Conservation (phyloP, 2,113 vertebrate genomes). For the Centropus unirufus region DNA sequence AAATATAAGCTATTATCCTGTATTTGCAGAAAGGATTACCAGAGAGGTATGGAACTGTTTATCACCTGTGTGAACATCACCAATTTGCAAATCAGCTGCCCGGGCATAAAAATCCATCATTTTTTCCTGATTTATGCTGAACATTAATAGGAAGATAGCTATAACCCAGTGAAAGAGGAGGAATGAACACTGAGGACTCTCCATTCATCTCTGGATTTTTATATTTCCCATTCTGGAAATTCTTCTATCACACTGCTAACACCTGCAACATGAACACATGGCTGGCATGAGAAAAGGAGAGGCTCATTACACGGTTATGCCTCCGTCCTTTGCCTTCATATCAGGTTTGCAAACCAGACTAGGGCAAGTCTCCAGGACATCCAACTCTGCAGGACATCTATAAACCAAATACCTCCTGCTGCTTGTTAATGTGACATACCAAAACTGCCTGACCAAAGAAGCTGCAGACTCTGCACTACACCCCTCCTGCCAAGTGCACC, state of each 20-base stretch:
- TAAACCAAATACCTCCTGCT: fast-evolving
- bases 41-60: not conserved
- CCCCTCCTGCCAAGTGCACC: not conserved
- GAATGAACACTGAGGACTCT: not conserved
- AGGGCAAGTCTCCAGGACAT: not conserved
- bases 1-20: conserved; percentile 34
- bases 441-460: not conserved
- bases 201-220: not conserved
- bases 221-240: not conserved
- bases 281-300: not conserved
- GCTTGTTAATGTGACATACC: not conserved
- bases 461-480: not conserved
- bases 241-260: not conserved
- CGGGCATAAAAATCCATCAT: not conserved
- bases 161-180: not conserved
- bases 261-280: fast-evolving
- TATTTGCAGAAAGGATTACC: not conserved
- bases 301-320: not conserved
- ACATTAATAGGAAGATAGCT: not conserved
- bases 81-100: conserved; percentile 41
- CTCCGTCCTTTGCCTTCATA: not conserved
- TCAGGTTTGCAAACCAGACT: not conserved
- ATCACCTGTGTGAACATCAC: conserved; percentile 12
- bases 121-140: not conserved
- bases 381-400: not conserved